These are phyloP conservation scores for Cuculus canorus DNA, from an alignment of 2,797 vertebrate species.

Conservation along the genomic window DNA sequence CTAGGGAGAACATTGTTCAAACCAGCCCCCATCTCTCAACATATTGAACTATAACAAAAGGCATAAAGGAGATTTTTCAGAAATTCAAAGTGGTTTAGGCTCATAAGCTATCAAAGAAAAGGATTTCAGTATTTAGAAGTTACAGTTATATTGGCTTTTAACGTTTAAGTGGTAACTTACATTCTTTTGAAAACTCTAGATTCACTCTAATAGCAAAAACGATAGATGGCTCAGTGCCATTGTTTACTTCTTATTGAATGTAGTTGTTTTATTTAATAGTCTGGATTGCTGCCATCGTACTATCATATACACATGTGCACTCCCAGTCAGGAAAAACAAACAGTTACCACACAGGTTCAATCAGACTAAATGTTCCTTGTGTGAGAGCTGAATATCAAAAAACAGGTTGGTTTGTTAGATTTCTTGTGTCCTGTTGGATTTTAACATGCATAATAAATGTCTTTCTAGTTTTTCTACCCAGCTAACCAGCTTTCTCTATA, in stretches of 20 bases:
- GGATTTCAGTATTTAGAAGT: neutral
- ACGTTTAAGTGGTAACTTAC: neutral
- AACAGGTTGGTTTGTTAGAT: conserved; percentile 19
- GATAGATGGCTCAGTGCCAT: neutral
- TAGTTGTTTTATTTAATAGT: conserved; percentile 43
- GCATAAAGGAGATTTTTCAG: neutral
- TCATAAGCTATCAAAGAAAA: neutral
- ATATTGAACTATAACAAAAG: neutral
- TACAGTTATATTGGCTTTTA: neutral
- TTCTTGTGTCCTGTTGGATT: conserved; percentile 27
- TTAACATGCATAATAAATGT: conserved; percentile 13
- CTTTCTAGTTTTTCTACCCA: conserved; percentile 27
- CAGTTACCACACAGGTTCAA: conserved; percentile 34
- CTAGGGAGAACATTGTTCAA: neutral
- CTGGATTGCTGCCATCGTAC: conserved; percentile 42
- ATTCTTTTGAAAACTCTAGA: conserved; percentile 14
- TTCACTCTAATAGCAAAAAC: conserved; percentile 11
- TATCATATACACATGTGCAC: conserved; percentile 29
- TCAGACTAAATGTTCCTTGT: conserved; percentile 43
- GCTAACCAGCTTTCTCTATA: neutral
- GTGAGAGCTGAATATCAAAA: conserved; percentile 56
- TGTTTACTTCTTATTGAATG: conserved; percentile 46
- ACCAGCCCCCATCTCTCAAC: neutral
- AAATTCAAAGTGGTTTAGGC: neutral
- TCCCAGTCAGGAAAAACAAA: conserved; percentile 58